phyloP scores from a whole-genome alignment of 1,140 invertebrate species.

The Phortica variegata region DNA sequence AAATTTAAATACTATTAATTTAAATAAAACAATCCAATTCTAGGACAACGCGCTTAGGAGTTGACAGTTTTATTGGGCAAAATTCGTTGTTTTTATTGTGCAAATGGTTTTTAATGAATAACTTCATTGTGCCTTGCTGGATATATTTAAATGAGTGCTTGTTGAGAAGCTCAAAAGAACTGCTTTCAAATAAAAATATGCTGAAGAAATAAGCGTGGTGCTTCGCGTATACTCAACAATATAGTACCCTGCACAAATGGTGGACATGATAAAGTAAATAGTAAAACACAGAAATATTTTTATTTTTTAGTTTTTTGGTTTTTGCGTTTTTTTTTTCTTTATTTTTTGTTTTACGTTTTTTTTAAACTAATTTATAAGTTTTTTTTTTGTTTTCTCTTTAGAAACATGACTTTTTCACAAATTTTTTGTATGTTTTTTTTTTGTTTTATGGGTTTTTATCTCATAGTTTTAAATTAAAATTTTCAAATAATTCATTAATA shows the following conservation, averaged over 20 bases:
- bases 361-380: constrained; percentile 12
- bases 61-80: too few species aligned
- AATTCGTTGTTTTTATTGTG: too few species aligned
- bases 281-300: constrained; percentile 12
- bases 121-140: constrained; percentile 23
- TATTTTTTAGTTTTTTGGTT: constrained; percentile 11
- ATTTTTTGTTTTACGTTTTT: constrained; percentile 29
- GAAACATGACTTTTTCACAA: too few species aligned
- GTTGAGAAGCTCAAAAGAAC: not conserved
- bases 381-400: constrained; percentile 10
- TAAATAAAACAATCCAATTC: too few species aligned
- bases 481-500: constrained; percentile 15
- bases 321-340: constrained; percentile 21
- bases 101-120: too few species aligned
- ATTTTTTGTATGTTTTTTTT: constrained; percentile 15
- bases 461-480: constrained; percentile 28
- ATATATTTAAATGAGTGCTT: not conserved
- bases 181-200: not conserved
- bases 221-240: too few species aligned
- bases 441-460: constrained; percentile 20
- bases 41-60: too few species aligned
- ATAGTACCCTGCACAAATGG: not conserved
- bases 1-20: too few species aligned
- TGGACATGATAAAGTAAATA: constrained; percentile 8
- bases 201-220: too few species aligned